Evolutionary conservation across 2,888 invertebrate genomes (phyloP).

Genomic region (Tanytarsus gracilentus): DNA sequence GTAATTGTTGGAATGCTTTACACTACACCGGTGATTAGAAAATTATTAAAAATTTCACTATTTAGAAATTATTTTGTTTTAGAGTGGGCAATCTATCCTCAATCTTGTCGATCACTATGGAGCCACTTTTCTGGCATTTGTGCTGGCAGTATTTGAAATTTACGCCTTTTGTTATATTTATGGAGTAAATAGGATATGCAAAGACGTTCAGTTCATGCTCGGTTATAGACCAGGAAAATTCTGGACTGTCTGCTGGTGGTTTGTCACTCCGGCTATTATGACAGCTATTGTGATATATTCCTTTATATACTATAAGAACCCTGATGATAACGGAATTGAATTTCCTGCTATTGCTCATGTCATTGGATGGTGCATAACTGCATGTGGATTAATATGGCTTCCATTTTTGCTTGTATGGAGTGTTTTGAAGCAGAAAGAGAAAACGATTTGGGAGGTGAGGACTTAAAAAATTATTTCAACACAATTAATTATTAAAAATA

Average conservation of each 20-base stretch:
- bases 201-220: constrained; percentile 74
- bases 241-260: constrained; percentile 72
- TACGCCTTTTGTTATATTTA: constrained; percentile 66
- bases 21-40: constrained; percentile 55
- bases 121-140: constrained; percentile 63
- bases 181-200: constrained; percentile 55
- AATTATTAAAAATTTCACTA: constrained; percentile 37
- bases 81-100: constrained; percentile 67
- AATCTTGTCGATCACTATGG: constrained; percentile 66
- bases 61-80: constrained; percentile 32
- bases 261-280: constrained; percentile 64
- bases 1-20: constrained; percentile 53
- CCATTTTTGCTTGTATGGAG: constrained; percentile 41
- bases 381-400: constrained; percentile 46
- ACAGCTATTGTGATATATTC: constrained; percentile 62
- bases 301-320: constrained; percentile 46
- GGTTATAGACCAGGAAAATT: constrained; percentile 57
- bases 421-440: constrained; percentile 37
- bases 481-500: neutral
- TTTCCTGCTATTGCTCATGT: constrained; percentile 49
- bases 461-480: neutral
- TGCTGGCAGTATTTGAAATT: constrained; percentile 56
- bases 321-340: constrained; percentile 46
- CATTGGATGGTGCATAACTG: constrained; percentile 46
- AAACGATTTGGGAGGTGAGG: constrained; percentile 34